Percentiles rank a stretch among this genome's conserved stretches.
These are phyloP conservation scores for Neodiprion pinetum DNA, from an alignment of 1,140 invertebrate species.

Conservation along the genomic window DNA sequence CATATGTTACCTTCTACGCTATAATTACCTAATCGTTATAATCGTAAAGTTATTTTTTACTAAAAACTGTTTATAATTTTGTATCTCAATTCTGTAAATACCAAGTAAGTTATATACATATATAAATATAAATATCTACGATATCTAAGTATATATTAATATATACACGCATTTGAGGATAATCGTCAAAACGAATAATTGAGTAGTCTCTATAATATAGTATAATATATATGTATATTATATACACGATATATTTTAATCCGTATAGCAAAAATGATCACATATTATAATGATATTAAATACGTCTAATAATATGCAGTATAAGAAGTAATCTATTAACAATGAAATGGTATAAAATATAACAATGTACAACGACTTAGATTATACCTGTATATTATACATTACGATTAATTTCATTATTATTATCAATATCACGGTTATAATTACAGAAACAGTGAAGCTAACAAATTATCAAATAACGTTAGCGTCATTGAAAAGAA, in stretches of 20 bases:
- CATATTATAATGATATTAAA: slow-evolving; percentile 43
- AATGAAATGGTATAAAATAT: slow-evolving; percentile 38
- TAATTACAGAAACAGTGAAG: neutral
- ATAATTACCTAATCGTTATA: slow-evolving; percentile 51
- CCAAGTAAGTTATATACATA: slow-evolving; percentile 29
- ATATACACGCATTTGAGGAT: neutral
- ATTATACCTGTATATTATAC: slow-evolving; percentile 50
- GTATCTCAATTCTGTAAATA: slow-evolving; percentile 58
- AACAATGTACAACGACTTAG: slow-evolving; percentile 60
- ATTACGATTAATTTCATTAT: slow-evolving; percentile 28
- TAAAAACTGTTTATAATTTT: slow-evolving; percentile 58
- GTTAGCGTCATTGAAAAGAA: slow-evolving; percentile 7
- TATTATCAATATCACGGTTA: neutral
- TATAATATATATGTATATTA: neutral
- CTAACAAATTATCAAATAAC: neutral
- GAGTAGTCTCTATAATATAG: slow-evolving; percentile 1
- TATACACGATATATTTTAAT: slow-evolving; percentile 42
- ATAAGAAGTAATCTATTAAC: slow-evolving; percentile 26
- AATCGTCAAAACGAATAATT: neutral
- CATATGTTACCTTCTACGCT: slow-evolving; percentile 42
- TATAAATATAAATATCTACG: slow-evolving; percentile 30
- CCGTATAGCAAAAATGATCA: slow-evolving; percentile 36
- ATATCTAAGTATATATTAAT: slow-evolving; percentile 32
- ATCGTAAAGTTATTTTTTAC: slow-evolving; percentile 58
- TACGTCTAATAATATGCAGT: slow-evolving; percentile 4